Conservation (phyloP, 2,113 vertebrate genomes). For the Orycteropus afer region DNA sequence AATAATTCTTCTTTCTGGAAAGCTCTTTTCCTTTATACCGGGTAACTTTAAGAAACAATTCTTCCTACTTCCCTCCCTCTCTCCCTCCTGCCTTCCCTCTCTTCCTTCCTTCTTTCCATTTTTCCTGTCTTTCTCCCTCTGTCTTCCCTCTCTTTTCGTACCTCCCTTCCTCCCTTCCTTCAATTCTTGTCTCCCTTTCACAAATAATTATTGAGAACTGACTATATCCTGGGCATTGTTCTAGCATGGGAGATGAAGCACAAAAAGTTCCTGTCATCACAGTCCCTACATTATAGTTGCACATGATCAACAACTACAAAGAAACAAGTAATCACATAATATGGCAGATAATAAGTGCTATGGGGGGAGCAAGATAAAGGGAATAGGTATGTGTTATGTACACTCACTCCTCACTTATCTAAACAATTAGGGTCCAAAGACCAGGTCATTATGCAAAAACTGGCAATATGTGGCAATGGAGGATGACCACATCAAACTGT, state of each 20-base stretch:
- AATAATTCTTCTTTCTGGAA: background rate
- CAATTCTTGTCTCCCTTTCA: background rate
- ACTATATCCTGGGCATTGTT: background rate
- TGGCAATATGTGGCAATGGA: no score
- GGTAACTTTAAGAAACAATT: background rate
- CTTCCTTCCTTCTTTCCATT: background rate
- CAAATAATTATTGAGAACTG: background rate
- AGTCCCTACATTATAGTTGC: background rate
- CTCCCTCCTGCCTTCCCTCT: background rate
- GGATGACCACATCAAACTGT: no score
- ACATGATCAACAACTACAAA: background rate
- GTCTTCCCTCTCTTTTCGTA: no score
- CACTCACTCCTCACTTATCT: no score
- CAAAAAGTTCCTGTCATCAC: background rate
- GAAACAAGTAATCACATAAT: background rate
- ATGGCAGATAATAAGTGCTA: background rate
- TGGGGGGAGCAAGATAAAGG: background rate
- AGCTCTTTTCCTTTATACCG: background rate
- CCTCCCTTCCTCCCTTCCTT: no score
- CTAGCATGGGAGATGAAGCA: background rate
- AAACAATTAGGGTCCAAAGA: no score
- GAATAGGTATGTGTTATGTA: background rate
- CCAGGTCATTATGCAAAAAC: no score
- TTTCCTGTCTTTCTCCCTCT: no score
- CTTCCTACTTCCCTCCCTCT: background rate